phyloP scores from a whole-genome alignment of 1,140 invertebrate species.

The Gonatopus flavifemur region DNA sequence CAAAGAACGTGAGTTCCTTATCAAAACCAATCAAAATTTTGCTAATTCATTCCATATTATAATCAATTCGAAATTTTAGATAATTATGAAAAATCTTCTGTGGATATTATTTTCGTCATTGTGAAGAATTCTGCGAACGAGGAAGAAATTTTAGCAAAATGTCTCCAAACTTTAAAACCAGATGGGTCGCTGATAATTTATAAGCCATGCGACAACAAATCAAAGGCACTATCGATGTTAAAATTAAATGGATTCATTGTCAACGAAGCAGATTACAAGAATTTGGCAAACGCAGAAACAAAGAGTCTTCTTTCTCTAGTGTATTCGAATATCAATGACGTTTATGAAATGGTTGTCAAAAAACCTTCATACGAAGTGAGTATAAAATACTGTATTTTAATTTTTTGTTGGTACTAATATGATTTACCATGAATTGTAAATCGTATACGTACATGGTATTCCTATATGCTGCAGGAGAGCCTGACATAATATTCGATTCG shows the following conservation, averaged over 20 bases:
- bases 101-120: conserved; percentile 64
- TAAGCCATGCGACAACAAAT: conserved; percentile 22
- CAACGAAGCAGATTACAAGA: conserved; percentile 38
- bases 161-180: conserved; percentile 64
- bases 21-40: background rate
- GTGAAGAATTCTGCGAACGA: conserved; percentile 52
- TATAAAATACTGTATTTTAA: background rate
- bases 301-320: conserved; percentile 63
- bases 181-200: conserved; percentile 52
- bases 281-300: conserved; percentile 48
- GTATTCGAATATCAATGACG: conserved; percentile 53
- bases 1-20: conserved; percentile 6
- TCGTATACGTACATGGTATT: background rate
- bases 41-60: background rate
- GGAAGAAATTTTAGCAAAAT: conserved; percentile 57
- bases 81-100: conserved; percentile 52
- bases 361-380: conserved; percentile 68
- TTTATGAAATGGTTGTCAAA: conserved; percentile 55
- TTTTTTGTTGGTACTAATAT: background rate
- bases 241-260: conserved; percentile 69
- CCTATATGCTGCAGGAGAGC: background rate
- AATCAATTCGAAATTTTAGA: conserved; percentile 6
- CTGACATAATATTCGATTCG: no score
- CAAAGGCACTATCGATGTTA: conserved; percentile 52
- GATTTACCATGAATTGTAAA: background rate